Conservation (phyloP, 2,113 vertebrate species). For the Tiliqua scincoides region DNA sequence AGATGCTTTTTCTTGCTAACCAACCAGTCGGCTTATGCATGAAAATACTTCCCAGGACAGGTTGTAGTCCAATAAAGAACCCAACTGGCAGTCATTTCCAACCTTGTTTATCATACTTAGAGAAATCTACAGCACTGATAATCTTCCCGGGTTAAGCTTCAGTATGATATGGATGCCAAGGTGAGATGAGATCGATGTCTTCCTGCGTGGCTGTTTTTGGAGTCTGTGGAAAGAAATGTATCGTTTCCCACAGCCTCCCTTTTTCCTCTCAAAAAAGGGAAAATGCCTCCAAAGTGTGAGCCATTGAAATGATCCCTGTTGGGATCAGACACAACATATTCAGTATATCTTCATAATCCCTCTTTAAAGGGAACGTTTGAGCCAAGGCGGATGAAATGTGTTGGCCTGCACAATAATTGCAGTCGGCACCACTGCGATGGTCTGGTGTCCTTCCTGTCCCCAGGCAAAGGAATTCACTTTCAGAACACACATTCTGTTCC, state of each 20-base stretch:
- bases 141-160: background rate
- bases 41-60: fast-evolving
- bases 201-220: fast-evolving
- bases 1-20: background rate
- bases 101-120: background rate
- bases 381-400: background rate
- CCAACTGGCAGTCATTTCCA: background rate
- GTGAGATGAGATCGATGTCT: background rate
- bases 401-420: background rate
- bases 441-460: background rate
- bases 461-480: constrained; percentile 1
- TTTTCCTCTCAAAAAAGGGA: fast-evolving
- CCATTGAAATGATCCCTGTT: fast-evolving
- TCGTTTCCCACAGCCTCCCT: background rate
- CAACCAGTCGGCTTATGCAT: background rate
- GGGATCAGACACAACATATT: background rate
- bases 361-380: background rate
- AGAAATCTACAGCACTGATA: background rate
- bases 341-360: background rate
- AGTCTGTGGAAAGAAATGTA: background rate
- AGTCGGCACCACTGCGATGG: background rate
- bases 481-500: background rate
- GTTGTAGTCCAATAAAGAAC: background rate
- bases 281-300: background rate
- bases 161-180: fast-evolving